Conservation (phyloP, 2,113 vertebrate species). For the Falco punctatus region DNA sequence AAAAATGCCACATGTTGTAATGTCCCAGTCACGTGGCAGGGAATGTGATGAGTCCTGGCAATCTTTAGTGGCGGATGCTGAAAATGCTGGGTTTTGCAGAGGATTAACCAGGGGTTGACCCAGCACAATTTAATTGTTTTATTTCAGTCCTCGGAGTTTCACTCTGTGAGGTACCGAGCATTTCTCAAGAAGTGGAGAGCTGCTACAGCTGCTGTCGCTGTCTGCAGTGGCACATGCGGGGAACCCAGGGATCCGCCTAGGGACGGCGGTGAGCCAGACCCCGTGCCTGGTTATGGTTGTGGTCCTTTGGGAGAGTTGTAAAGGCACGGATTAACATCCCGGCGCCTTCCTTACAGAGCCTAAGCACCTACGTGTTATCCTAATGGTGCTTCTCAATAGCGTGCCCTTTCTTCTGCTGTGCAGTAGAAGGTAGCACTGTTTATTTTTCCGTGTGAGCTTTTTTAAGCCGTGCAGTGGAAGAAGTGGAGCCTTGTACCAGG, state of each 20-base stretch:
- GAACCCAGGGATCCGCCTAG: not conserved
- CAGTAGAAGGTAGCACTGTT: not conserved
- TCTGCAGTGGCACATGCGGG: not conserved
- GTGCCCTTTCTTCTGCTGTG: not conserved
- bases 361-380: not conserved
- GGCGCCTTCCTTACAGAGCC: not conserved
- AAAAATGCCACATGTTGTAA: not conserved
- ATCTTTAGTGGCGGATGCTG: not conserved
- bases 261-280: not conserved
- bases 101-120: not conserved
- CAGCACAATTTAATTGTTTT: not conserved
- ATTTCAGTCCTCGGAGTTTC: not conserved
- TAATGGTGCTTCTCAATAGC: not conserved
- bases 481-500: not conserved
- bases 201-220: not conserved
- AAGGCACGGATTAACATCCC: not conserved
- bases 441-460: not conserved
- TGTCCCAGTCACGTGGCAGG: not conserved
- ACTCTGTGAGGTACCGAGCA: not conserved
- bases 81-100: not conserved
- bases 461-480: not conserved
- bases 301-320: not conserved
- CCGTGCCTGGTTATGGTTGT: not conserved
- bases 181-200: not conserved
- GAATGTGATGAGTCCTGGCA: constrained; percentile 23